Percentiles rank a stretch among this genome's conserved stretches.
phyloP scores from a whole-genome alignment of 2,113 vertebrate species.

The Gasterosteus nipponicus region DNA sequence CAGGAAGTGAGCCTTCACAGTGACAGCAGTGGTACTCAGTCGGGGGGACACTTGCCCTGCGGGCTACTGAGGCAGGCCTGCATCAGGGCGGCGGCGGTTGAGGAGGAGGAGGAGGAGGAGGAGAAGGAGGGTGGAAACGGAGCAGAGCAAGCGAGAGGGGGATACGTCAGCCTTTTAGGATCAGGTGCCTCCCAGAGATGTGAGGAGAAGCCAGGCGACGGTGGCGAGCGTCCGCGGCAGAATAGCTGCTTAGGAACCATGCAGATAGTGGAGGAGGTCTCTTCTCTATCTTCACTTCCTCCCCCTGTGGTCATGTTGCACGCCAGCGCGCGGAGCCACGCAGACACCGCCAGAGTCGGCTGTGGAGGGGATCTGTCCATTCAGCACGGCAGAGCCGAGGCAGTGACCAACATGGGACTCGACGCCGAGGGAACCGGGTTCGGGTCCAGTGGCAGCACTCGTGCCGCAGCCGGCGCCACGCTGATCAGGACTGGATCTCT shows the following conservation, averaged over 20 bases:
- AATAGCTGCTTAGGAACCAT: slow-evolving; percentile 82
- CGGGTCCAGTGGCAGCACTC: slow-evolving; percentile 46
- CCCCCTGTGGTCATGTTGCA: slow-evolving; percentile 90
- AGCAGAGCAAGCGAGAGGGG: too few species aligned
- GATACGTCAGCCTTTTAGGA: slow-evolving; percentile 75
- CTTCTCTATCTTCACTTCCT: slow-evolving; percentile 83
- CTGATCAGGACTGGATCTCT: slow-evolving; percentile 59
- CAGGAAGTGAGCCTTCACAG: too few species aligned
- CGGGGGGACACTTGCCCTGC: too few species aligned
- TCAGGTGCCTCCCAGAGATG: slow-evolving; percentile 85
- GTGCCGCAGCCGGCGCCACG: slow-evolving; percentile 71
- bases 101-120: too few species aligned
- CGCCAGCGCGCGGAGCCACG: slow-evolving; percentile 85
- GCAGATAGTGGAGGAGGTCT: slow-evolving; percentile 95
- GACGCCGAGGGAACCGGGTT: slow-evolving; percentile 33
- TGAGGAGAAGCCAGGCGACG: slow-evolving; percentile 87
- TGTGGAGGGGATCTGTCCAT: slow-evolving; percentile 64
- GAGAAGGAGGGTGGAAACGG: too few species aligned
- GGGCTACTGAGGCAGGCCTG: too few species aligned
- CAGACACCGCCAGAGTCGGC: slow-evolving; percentile 74
- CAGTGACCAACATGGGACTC: slow-evolving; percentile 5
- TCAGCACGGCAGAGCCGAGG: slow-evolving; percentile 81
- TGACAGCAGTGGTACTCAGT: too few species aligned
- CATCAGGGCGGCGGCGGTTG: too few species aligned
- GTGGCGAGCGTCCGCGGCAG: slow-evolving; percentile 81